phyloP scores from a whole-genome alignment of 2,888 invertebrate genomes.

The Mythimna impura region DNA sequence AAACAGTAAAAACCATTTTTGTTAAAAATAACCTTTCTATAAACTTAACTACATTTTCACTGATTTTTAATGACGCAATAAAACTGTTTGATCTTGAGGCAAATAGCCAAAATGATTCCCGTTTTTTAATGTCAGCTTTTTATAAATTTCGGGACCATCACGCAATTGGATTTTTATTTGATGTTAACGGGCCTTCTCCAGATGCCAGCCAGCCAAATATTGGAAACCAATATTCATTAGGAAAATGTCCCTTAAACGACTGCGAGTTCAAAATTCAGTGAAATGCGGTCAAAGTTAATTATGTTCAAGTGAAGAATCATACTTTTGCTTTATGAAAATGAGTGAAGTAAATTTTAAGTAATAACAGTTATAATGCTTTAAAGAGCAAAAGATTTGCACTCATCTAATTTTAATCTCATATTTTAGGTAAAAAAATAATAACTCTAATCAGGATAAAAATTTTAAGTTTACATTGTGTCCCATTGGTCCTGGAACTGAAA shows the following conservation, averaged over 20 bases:
- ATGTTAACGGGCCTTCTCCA: constrained; percentile 47
- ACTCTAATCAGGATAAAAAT: no score
- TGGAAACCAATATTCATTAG: constrained; percentile 54
- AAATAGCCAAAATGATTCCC: constrained; percentile 47
- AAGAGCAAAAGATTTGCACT: not conserved
- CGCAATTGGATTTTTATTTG: constrained; percentile 63
- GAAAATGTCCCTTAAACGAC: constrained; percentile 13
- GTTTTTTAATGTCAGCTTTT: constrained; percentile 52
- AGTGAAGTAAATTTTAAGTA: not conserved
- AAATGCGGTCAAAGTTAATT: constrained; percentile 22
- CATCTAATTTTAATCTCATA: no score
- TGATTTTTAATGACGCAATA: constrained; percentile 21
- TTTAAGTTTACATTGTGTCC: no score
- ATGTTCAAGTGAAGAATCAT: constrained; percentile 13
- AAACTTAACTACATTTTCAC: not conserved
- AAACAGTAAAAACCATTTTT: not conserved
- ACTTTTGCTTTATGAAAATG: not conserved
- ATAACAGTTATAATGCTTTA: not conserved
- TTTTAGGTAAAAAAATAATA: no score
- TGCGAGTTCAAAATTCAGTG: constrained; percentile 19
- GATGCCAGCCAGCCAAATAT: constrained; percentile 51
- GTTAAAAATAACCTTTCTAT: not conserved
- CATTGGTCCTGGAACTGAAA: no score
- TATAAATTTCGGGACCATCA: constrained; percentile 47
- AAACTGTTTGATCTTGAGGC: constrained; percentile 34